Conservation (phyloP, 2,113 vertebrate species). For the Rhinopomastus cyanomelas region DNA sequence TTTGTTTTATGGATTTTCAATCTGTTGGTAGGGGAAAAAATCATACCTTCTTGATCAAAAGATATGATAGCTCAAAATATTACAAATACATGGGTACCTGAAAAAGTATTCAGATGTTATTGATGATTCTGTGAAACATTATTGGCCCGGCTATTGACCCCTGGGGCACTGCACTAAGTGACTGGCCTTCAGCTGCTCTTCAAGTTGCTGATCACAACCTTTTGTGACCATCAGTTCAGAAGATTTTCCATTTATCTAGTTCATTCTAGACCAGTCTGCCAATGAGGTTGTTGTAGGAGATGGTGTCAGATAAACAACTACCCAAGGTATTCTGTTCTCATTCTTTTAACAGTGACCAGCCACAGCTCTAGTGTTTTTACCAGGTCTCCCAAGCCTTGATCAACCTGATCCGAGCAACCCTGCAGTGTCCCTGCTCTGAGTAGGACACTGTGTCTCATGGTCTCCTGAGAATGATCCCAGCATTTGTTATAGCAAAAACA, state of each 20-base stretch:
- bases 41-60: background rate
- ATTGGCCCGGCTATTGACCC: background rate
- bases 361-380: background rate
- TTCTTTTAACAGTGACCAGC: background rate
- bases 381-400: background rate
- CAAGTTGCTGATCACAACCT: background rate
- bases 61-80: background rate
- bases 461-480: background rate
- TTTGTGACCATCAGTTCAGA: background rate
- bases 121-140: background rate
- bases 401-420: background rate
- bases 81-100: background rate
- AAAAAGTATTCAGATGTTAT: slow-evolving; percentile 8
- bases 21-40: background rate
- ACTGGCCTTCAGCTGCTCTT: background rate
- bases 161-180: background rate
- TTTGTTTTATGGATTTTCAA: background rate
- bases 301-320: background rate
- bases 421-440: background rate
- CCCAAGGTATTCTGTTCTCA: background rate
- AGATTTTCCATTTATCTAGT: background rate
- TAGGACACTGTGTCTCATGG: background rate
- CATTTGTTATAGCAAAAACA: background rate
- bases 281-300: background rate
- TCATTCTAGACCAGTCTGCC: background rate